A percentile compares a stretch with the other conserved stretches of the same genome.
phyloP scores from a whole-genome alignment of 2,797 vertebrate species.

The Muscicapa striata region DNA sequence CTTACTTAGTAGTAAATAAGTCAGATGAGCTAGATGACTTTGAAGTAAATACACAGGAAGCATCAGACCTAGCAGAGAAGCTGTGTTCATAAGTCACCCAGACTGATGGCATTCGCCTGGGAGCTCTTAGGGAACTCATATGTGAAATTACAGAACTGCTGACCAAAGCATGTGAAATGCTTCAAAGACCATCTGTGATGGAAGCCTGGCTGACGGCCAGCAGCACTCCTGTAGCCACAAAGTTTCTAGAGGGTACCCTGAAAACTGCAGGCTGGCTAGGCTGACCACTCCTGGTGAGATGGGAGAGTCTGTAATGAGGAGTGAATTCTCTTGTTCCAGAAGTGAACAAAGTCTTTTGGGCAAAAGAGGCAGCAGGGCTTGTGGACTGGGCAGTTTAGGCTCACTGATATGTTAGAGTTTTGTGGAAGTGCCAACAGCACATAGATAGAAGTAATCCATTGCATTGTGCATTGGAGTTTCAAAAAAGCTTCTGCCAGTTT shows the following conservation, averaged over 20 bases:
- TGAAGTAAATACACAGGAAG: slow-evolving; percentile 40
- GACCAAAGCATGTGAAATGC: not conserved
- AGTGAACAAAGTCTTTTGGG: not conserved
- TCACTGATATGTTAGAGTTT: not conserved
- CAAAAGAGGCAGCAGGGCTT: not conserved
- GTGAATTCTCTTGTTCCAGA: not conserved
- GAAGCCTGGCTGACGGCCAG: not conserved
- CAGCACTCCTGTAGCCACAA: fast-evolving
- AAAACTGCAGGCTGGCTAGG: not conserved
- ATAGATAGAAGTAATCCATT: not conserved
- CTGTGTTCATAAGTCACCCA: slow-evolving; percentile 32
- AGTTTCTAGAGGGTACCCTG: not conserved
- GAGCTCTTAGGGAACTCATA: slow-evolving; percentile 7
- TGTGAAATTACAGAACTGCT: slow-evolving; percentile 47
- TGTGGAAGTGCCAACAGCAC: not conserved
- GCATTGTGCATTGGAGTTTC: not conserved
- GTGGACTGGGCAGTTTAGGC: not conserved
- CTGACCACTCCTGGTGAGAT: not conserved
- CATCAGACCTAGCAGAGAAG: slow-evolving; percentile 20
- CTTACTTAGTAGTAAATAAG: not conserved
- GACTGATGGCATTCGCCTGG: not conserved
- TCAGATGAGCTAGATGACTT: not conserved
- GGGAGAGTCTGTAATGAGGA: not conserved
- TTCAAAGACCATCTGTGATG: not conserved
- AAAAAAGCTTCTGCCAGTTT: not conserved